Evolutionary conservation across 2,113 vertebrate genomes (phyloP).

Genomic region (Oreochromis tanganicae): DNA sequence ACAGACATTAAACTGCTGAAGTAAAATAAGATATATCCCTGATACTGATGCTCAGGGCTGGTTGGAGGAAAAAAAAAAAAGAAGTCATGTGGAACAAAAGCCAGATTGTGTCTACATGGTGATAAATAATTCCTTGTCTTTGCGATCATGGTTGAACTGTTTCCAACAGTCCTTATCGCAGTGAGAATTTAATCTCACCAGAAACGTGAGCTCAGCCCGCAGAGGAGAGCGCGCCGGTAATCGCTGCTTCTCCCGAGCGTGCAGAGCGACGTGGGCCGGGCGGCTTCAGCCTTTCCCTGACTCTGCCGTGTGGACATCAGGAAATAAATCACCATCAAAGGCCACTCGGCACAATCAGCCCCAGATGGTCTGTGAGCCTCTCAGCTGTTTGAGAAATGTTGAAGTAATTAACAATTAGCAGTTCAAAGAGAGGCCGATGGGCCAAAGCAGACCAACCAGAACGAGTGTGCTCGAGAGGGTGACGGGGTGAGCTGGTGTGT

Average conservation of each 20-base stretch:
- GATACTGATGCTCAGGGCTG: neutral
- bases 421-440: slow-evolving; percentile 30
- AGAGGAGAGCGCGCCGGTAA: neutral
- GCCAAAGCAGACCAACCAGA: neutral
- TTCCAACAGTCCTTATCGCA: neutral
- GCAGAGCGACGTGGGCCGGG: neutral
- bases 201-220: neutral
- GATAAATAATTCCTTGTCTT: neutral
- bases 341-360: slow-evolving; percentile 1
- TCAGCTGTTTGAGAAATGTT: slow-evolving; percentile 24
- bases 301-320: neutral
- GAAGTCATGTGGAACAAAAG: neutral
- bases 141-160: neutral
- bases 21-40: neutral
- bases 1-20: neutral
- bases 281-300: neutral
- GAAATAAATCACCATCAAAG: slow-evolving; percentile 40
- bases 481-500: neutral
- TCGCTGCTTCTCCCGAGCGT: neutral
- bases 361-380: slow-evolving; percentile 24
- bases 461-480: neutral
- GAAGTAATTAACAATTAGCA: slow-evolving; percentile 46
- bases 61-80: neutral
- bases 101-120: neutral
- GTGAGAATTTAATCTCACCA: neutral